These are phyloP conservation scores for Psylliodes chrysocephalus DNA, from an alignment of 2,888 invertebrate species.

Conservation along the genomic window DNA sequence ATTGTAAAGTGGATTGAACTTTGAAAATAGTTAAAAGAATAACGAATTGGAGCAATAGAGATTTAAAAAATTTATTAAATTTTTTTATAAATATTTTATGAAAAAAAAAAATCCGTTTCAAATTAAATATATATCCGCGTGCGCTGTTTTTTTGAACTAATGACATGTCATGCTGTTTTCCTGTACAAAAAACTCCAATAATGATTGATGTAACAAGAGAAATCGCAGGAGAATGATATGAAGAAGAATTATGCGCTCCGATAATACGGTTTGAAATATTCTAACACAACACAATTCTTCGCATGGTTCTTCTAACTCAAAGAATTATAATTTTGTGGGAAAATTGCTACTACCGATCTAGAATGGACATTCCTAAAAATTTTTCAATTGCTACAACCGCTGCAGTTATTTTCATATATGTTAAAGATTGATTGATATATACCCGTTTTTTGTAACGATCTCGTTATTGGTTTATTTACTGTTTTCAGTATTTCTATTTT, in stretches of 20 bases:
- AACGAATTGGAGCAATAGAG: too few relatives aligned
- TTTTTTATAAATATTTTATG: too few relatives aligned
- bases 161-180: too few relatives aligned
- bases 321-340: slow-evolving; percentile 21
- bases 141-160: too few relatives aligned
- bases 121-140: too few relatives aligned
- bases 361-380: slow-evolving; percentile 6
- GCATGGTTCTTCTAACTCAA: slow-evolving; percentile 2
- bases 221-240: not conserved
- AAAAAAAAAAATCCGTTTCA: too few relatives aligned
- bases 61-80: too few relatives aligned
- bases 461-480: not conserved
- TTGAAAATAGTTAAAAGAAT: too few relatives aligned
- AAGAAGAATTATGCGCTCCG: slow-evolving; percentile 1
- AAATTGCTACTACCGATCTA: slow-evolving; percentile 10
- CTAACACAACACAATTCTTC: not conserved
- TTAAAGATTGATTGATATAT: slow-evolving; percentile 9
- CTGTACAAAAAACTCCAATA: too few relatives aligned
- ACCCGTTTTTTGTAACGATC: not conserved
- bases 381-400: slow-evolving; percentile 14
- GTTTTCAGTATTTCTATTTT: too few relatives aligned
- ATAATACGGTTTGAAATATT: not conserved
- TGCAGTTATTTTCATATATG: slow-evolving; percentile 16
- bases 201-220: not conserved
- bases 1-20: too few relatives aligned